Evolutionary conservation across 2,797 vertebrate species (phyloP).

Genomic region (Centroberyx gerrardi): DNA sequence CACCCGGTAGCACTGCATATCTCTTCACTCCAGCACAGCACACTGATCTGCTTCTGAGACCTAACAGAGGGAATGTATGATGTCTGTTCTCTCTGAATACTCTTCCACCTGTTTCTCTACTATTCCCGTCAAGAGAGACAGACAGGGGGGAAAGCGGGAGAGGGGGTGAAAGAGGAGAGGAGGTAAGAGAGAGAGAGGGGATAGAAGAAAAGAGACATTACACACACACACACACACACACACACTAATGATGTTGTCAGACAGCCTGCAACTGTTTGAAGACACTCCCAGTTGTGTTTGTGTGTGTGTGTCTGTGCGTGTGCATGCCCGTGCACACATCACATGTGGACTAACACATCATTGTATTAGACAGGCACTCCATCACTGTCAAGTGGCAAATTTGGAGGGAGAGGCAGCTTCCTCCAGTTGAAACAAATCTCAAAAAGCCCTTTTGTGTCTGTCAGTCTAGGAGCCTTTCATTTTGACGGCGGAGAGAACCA

Average conservation of each 20-base stretch:
- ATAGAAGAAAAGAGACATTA: slow-evolving; percentile 64
- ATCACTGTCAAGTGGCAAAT: slow-evolving; percentile 85
- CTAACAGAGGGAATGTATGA: slow-evolving; percentile 48
- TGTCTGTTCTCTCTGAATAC: slow-evolving; percentile 57
- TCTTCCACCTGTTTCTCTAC: slow-evolving; percentile 69
- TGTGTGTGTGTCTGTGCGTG: slow-evolving; percentile 28
- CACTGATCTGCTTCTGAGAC: slow-evolving; percentile 70
- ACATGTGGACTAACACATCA: slow-evolving; percentile 61
- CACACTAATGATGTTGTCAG: slow-evolving; percentile 84
- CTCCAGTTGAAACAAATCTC: slow-evolving; percentile 80
- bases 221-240: slow-evolving; percentile 68
- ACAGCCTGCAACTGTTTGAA: slow-evolving; percentile 76
- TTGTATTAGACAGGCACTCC: slow-evolving; percentile 78
- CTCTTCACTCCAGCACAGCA: slow-evolving; percentile 34
- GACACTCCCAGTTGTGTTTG: slow-evolving; percentile 74
- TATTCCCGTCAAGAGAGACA: slow-evolving; percentile 63
- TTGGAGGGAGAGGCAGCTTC: slow-evolving; percentile 80
- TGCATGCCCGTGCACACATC: slow-evolving; percentile 21
- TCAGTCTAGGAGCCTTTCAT: slow-evolving; percentile 78
- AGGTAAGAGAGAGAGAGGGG: slow-evolving; percentile 39
- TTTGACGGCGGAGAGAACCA: slow-evolving; percentile 73
- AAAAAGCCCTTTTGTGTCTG: slow-evolving; percentile 82
- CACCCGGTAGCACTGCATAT: slow-evolving; percentile 39
- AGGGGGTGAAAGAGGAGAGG: slow-evolving; percentile 12
- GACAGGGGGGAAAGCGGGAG: slow-evolving; percentile 37